Base-by-base conservation (phyloP, 2,888 invertebrate genomes). In the Melanotus villosus region DNA sequence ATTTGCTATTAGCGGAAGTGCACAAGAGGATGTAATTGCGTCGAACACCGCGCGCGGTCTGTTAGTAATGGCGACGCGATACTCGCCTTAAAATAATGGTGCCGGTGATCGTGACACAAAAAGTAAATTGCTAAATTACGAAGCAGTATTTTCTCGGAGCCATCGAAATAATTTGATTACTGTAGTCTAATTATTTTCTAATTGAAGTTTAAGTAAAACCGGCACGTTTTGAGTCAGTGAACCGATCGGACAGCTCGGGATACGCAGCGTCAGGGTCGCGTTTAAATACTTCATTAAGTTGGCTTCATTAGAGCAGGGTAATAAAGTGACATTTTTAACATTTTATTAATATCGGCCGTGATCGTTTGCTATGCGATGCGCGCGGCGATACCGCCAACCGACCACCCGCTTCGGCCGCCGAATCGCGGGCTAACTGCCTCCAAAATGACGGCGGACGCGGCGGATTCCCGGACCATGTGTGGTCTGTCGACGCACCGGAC, bases 71-170 rank as follows among this genome's bases (percentile, higher is more conserved):
- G 68, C 32, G 34, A 56, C 65, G 70, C 30, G 59, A 60, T 65
- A 67, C 62, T 56, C 62, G 32, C 63, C 59, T 74, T 65, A 64
- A 72, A 71, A 75, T 72, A 77, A 76, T 68, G 70, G 70, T 36
- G 63, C 52, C 70, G 68, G 62, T 43, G 72, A 66, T 72, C 75
- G 73, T 72, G 76, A 73, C 65, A 70, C 67, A 79, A 80, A 80
- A 80, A 80, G 76, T 78, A 80, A 80, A 80, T 81, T 80, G 80
- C 79, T 79, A 77, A 80, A 80, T 81, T 81, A 80, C 80, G 70
- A 77, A 78, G 79, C 80, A 78, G 75, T 78, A 80, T 79, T 79
- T 80, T 76, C 73, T 73, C 73, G 68, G 74, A 76, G 76, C 75
- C 75, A 73, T 76, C 76, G 64, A 70, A n/a, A 71, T 80, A 80